Evolutionary conservation across 1,140 invertebrate genomes (phyloP).

Genomic region (Cephus cinctus): DNA sequence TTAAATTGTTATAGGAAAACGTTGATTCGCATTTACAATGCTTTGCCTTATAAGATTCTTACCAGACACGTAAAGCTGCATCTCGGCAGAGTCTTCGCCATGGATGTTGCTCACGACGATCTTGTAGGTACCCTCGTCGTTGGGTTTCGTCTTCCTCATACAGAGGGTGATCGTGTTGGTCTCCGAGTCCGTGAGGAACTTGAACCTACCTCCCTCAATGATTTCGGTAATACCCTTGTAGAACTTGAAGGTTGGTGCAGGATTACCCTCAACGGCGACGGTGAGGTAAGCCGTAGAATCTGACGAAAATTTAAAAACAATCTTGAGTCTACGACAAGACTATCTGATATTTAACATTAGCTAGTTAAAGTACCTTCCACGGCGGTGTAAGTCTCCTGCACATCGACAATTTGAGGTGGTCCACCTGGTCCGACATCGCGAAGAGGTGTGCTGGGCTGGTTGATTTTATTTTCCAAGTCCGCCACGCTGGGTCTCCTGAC

Average conservation of each 20-base stretch:
- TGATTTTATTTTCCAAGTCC: constrained; percentile 85
- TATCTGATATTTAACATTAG: constrained; percentile 1
- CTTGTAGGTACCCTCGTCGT: constrained; percentile 97
- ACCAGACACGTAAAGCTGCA: constrained; percentile 95
- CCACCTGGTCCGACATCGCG: constrained; percentile 74
- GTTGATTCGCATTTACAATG: neutral
- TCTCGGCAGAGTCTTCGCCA: constrained; percentile 92
- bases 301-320: constrained; percentile 45
- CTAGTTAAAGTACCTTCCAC: constrained; percentile 73
- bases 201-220: constrained; percentile 89
- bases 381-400: constrained; percentile 86
- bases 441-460: constrained; percentile 87
- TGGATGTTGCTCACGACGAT: constrained; percentile 89
- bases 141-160: constrained; percentile 93
- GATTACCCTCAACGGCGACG: constrained; percentile 87
- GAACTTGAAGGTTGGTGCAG: constrained; percentile 92
- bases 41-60: constrained; percentile 35
- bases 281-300: constrained; percentile 88
- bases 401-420: constrained; percentile 83
- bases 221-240: constrained; percentile 89
- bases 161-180: constrained; percentile 88
- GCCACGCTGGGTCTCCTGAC: constrained; percentile 81
- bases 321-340: constrained; percentile 9
- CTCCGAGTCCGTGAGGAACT: constrained; percentile 86
- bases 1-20: neutral